Conservation (phyloP, 2,888 invertebrate species). For the Laothoe populi region DNA sequence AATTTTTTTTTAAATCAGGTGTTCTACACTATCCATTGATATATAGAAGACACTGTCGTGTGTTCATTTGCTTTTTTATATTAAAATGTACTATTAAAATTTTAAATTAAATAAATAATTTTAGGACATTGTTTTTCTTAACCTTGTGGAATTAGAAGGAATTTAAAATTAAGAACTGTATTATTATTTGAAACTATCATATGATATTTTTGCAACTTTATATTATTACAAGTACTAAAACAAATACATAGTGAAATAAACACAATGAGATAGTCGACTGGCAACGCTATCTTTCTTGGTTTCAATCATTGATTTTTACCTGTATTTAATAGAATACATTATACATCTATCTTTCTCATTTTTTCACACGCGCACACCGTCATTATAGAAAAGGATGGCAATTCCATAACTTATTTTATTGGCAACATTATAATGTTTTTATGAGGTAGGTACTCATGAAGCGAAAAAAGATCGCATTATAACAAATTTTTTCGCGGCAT, state of each 20-base stretch:
- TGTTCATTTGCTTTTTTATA: no score
- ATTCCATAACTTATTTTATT: constrained; percentile 35
- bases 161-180: no score
- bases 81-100: no score
- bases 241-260: no score
- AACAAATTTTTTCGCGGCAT: constrained; percentile 56
- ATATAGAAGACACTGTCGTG: no score
- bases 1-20: neutral
- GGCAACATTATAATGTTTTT: constrained; percentile 46
- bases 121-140: no score
- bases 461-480: constrained; percentile 44
- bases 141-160: no score
- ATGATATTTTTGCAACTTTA: no score
- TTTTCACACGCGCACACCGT: constrained; percentile 31
- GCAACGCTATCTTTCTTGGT: constrained; percentile 1
- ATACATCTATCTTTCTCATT: constrained; percentile 28
- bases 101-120: no score
- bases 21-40: neutral
- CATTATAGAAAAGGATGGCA: constrained; percentile 31
- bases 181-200: no score
- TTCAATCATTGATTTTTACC: constrained; percentile 27
- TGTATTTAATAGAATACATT: constrained; percentile 12
- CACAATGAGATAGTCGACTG: no score
- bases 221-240: no score
- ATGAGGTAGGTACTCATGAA: constrained; percentile 28